Evolutionary conservation across 2,113 vertebrate species (phyloP), one percentile per base, ranked within the genome.

Genomic region (Caranx ignobilis): DNA sequence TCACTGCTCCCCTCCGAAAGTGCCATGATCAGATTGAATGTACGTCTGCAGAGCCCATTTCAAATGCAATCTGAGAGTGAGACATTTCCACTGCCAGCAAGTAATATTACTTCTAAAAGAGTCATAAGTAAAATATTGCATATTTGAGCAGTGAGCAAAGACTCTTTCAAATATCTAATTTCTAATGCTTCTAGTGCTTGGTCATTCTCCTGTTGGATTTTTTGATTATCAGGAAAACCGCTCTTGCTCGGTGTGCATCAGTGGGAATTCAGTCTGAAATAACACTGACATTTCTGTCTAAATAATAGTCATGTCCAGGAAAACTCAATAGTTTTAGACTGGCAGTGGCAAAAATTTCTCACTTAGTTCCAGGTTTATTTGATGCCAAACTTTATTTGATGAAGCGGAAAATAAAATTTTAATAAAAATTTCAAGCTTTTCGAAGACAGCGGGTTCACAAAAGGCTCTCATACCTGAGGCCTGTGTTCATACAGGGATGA

Each of bases 401-500:
- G 10, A 15, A 50, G 32, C 34, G 66, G n/a, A 73, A 79, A 66
- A 19, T 60, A 1, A 50, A 48, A 48, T 67, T 66, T 79, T 21
- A 55, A 43, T n/a, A 34, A 63, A 52, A 47, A 61, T 57, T 56
- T 37, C 16, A 62, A 48, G 47, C 52, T 80, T 70, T 60, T n/a
- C 62, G 47, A 79, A 61, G 69, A 43, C 26, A 71, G 39, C 2
- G 6, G 48, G 56, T 71, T 75, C 21, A 52, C 48, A 72, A 21
- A 56, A 0, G 60, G 50, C 64, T 65, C 39, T 61, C 39, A 43
- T 18, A 43, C 60, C 63, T 47, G 47, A 64, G 26, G 70, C 55
- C 55, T 57, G 55, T 56, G 70, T 72, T 81, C 70, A 72, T 13
- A 45, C 66, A 77, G 56, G 77, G 60, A 81, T 41, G 10, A 57